Evolutionary conservation across 2,113 vertebrate genomes (phyloP).

Genomic region (Haemorhous mexicanus): DNA sequence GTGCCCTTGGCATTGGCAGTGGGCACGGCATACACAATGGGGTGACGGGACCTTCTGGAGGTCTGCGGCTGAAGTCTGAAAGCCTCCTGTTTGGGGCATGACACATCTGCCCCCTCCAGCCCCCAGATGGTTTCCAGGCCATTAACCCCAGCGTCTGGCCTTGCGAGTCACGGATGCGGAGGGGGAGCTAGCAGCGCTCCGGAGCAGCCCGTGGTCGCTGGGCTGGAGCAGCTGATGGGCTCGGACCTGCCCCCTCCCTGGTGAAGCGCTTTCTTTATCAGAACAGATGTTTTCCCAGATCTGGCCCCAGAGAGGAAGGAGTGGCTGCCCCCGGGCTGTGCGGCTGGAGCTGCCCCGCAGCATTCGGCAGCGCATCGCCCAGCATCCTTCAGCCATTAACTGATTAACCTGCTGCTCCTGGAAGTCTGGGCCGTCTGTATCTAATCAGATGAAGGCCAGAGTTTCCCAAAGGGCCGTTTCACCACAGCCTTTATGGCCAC

Average conservation of each 20-base stretch:
- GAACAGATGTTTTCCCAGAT: constrained; percentile 58
- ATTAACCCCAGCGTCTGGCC: neutral
- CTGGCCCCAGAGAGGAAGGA: neutral
- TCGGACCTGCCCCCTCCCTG: neutral
- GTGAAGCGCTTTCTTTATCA: constrained; percentile 30
- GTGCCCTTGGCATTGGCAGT: neutral
- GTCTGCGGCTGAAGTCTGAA: neutral
- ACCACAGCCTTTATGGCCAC: neutral
- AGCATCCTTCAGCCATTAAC: constrained; percentile 52
- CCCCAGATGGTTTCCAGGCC: neutral
- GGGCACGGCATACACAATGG: neutral
- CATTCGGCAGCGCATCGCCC: neutral
- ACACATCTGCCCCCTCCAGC: neutral
- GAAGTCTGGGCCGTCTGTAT: neutral
- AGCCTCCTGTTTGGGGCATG: neutral
- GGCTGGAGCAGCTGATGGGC: neutral
- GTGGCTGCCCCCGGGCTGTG: neutral
- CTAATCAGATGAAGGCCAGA: constrained; percentile 38
- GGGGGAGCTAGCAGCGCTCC: neutral
- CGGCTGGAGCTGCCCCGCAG: neutral
- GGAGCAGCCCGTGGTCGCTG: neutral
- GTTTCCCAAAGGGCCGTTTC: constrained; percentile 29
- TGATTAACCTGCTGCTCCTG: constrained; percentile 66
- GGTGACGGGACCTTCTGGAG: neutral
- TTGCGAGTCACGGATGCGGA: neutral